Evolutionary conservation across 1,140 invertebrate genomes (phyloP).

Genomic region (Drosophila mauritiana): DNA sequence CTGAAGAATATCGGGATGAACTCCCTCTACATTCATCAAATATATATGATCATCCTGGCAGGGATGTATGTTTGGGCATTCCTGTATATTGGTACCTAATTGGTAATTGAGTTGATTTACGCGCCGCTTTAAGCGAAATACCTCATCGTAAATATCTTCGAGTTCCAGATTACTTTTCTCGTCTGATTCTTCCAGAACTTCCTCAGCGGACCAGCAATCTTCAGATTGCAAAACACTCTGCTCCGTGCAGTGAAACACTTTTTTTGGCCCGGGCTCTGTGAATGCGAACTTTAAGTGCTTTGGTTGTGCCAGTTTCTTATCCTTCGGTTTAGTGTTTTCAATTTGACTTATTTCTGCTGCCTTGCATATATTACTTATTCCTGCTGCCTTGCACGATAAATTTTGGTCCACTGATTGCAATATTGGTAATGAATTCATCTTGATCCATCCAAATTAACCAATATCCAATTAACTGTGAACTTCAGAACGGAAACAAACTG

Average conservation of each 20-base stretch:
- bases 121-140: slow-evolving; percentile 1
- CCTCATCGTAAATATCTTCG: slow-evolving; percentile 19
- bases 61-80: slow-evolving; percentile 22
- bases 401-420: too few species aligned
- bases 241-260: not conserved
- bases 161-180: slow-evolving; percentile 7
- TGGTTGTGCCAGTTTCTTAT: too few species aligned
- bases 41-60: slow-evolving; percentile 20
- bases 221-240: not conserved
- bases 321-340: not conserved
- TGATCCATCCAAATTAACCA: not conserved
- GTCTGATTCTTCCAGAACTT: slow-evolving; percentile 2
- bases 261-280: not conserved
- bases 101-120: slow-evolving; percentile 16
- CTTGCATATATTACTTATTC: not conserved
- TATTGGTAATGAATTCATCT: too few species aligned
- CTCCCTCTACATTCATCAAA: not conserved
- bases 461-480: not conserved
- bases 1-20: slow-evolving; percentile 19
- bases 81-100: slow-evolving; percentile 1
- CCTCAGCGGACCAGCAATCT: not conserved
- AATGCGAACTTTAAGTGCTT: too few species aligned
- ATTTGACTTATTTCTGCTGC: not conserved
- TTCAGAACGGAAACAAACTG: not conserved
- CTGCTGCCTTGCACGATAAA: not conserved